Evolutionary conservation across 2,113 vertebrate genomes (phyloP).

Genomic region (Urocitellus parryii): DNA sequence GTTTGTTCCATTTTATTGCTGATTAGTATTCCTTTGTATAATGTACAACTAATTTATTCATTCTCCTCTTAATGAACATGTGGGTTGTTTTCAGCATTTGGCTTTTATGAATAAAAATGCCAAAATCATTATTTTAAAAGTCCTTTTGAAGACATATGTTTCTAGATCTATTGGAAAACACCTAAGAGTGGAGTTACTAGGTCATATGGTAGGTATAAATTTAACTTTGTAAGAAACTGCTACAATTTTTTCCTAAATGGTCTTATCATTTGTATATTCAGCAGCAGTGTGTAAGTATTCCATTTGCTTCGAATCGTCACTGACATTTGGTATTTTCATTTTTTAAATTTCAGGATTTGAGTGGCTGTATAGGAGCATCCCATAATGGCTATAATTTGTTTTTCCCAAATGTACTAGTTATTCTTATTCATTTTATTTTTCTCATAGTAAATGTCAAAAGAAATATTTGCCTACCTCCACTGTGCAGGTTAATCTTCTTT

Average conservation of each 20-base stretch:
- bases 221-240: constrained; percentile 50
- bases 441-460: background rate
- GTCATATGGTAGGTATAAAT: constrained; percentile 53
- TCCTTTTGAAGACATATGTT: constrained; percentile 64
- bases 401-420: background rate
- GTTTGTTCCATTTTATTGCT: constrained; percentile 54
- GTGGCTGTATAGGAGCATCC: background rate
- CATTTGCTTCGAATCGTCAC: constrained; percentile 48
- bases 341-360: constrained; percentile 46
- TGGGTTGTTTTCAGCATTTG: constrained; percentile 58
- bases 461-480: background rate
- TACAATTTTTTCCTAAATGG: background rate
- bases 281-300: background rate
- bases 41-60: constrained; percentile 51
- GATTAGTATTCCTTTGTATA: constrained; percentile 50
- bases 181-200: constrained; percentile 46
- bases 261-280: constrained; percentile 28
- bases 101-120: constrained; percentile 69
- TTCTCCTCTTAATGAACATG: constrained; percentile 51
- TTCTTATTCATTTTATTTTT: constrained; percentile 4
- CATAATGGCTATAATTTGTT: background rate
- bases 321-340: constrained; percentile 61
- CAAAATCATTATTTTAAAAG: constrained; percentile 60
- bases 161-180: constrained; percentile 64
- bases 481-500: constrained; percentile 9